Evolutionary conservation across 2,888 invertebrate species (phyloP).

Genomic region (Cheilosia pagana): DNA sequence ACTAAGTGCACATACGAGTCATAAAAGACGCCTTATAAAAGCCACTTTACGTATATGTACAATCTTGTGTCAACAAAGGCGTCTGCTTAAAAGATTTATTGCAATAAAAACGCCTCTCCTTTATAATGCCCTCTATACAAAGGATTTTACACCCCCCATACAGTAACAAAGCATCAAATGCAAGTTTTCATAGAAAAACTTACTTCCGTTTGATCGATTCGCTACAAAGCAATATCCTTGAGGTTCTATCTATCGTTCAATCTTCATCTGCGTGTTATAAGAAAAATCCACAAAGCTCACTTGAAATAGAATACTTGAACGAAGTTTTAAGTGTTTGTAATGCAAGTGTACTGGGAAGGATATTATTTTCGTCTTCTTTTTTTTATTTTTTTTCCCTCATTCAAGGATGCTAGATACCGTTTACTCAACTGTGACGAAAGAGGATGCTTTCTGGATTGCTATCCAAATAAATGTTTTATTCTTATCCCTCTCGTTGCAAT

Average conservation of each 20-base stretch:
- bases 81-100: not conserved
- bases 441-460: conserved; percentile 45
- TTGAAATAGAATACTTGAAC: conserved; percentile 25
- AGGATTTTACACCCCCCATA: not conserved
- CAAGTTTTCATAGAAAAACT: not conserved
- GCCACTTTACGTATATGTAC: not conserved
- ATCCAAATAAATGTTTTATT: conserved; percentile 26
- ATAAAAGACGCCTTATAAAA: not conserved
- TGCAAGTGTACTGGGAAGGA: conserved; percentile 23
- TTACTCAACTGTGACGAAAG: conserved; percentile 19
- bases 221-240: conserved; percentile 6
- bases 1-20: not conserved
- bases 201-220: conserved; percentile 6
- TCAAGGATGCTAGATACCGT: conserved; percentile 15
- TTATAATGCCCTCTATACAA: not conserved
- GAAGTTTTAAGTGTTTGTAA: conserved; percentile 28
- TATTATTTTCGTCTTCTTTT: conserved; percentile 19
- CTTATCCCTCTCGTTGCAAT: not conserved
- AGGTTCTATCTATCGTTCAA: conserved; percentile 1
- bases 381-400: conserved; percentile 4
- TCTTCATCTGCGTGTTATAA: conserved; percentile 23
- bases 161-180: not conserved
- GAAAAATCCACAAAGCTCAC: conserved; percentile 48
- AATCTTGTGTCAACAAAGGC: not conserved
- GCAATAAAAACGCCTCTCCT: not conserved